These are phyloP conservation scores for Denticeps clupeoides DNA, from an alignment of 2,797 vertebrate species.

Conservation along the genomic window DNA sequence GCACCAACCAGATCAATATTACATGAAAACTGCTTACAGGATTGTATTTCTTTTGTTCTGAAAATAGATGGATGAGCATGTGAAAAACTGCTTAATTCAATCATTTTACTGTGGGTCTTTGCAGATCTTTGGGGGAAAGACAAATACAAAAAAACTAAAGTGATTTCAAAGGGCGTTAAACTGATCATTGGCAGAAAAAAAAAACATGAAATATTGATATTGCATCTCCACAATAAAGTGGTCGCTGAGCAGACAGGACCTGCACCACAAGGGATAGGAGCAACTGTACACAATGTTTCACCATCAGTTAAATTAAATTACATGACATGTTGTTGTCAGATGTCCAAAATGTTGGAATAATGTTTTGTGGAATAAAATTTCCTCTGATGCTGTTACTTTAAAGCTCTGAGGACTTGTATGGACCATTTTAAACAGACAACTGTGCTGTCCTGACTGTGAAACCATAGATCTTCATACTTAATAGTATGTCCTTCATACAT, in stretches of 20 bases:
- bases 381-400: no score
- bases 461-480: no score
- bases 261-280: background rate
- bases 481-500: no score
- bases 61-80: background rate
- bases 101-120: background rate
- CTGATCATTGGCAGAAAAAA: background rate
- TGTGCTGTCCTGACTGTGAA: no score
- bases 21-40: no score
- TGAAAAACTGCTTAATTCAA: background rate
- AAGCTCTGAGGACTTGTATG: no score
- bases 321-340: background rate
- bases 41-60: background rate
- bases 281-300: background rate
- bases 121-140: background rate
- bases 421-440: no score
- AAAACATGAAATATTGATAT: background rate
- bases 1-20: no score
- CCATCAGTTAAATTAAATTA: background rate
- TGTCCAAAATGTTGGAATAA: no score
- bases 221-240: background rate
- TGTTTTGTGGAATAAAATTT: no score
- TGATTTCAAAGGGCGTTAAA: background rate
- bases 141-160: background rate
- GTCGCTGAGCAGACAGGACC: background rate